Percentiles rank a stretch among this genome's conserved stretches.
These are phyloP conservation scores for Leptodactylus fallax DNA, from an alignment of 2,797 vertebrate genomes.

Conservation along the genomic window DNA sequence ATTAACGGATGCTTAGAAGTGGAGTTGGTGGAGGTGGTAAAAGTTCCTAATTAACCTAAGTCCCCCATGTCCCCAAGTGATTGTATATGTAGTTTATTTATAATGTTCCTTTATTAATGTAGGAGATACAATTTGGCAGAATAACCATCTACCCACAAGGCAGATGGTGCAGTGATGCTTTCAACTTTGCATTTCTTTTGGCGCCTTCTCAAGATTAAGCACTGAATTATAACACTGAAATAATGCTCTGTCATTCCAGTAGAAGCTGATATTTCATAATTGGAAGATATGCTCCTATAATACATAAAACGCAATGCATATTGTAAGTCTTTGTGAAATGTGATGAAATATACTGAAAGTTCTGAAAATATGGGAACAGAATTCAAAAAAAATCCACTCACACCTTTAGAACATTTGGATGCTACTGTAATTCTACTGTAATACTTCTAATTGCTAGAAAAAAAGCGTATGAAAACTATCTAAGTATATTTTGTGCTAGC, in stretches of 20 bases:
- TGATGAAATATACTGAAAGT: not conserved
- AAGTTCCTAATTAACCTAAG: not conserved
- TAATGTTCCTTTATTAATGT: not conserved
- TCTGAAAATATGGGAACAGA: not conserved
- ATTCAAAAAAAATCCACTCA: not conserved
- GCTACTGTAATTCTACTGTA: not conserved
- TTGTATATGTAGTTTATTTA: not conserved
- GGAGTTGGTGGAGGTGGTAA: too few relatives aligned
- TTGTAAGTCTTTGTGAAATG: not conserved
- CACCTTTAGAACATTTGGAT: not conserved
- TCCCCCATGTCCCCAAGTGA: not conserved
- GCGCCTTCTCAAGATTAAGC: constrained; percentile 16
- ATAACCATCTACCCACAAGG: not conserved
- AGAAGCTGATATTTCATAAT: not conserved
- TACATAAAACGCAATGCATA: not conserved
- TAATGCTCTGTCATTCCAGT: not conserved
- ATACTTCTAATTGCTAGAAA: too few relatives aligned
- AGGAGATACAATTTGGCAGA: not conserved
- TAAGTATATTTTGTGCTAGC: too few relatives aligned
- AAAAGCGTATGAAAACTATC: too few relatives aligned
- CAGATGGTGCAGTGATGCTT: constrained; percentile 30
- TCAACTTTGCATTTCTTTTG: constrained; percentile 35
- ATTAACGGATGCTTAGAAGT: too few relatives aligned
- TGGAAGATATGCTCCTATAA: not conserved
- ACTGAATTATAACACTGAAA: not conserved